These are phyloP conservation scores for Microcebus tavaratra DNA, from an alignment of 2,113 vertebrate genomes.

Conservation along the genomic window DNA sequence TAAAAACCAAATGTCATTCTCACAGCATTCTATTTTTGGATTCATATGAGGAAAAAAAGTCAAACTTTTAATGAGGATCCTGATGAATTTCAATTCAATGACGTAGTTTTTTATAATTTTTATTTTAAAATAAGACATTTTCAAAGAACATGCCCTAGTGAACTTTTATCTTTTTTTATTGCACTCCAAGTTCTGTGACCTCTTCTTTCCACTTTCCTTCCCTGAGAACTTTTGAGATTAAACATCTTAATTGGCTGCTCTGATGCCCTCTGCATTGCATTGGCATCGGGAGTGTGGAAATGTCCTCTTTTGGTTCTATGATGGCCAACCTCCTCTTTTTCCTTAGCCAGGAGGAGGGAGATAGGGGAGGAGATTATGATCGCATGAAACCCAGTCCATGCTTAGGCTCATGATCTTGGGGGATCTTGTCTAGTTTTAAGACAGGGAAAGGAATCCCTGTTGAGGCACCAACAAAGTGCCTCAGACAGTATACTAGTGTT, in stretches of 20 bases:
- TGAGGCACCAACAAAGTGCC: background rate
- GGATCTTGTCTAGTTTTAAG: background rate
- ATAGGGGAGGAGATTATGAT: background rate
- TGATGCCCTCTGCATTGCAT: background rate
- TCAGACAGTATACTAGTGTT: background rate
- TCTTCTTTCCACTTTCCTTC: conserved; percentile 4
- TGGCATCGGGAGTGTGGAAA: background rate
- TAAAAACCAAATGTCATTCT: conserved; percentile 21
- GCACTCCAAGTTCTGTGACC: background rate
- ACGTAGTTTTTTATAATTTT: conserved; percentile 41
- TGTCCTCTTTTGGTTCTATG: background rate
- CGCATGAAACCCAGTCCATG: background rate
- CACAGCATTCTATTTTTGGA: background rate
- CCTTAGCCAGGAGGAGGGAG: background rate
- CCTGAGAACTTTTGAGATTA: conserved; percentile 13
- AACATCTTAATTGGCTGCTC: conserved; percentile 51
- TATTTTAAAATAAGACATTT: conserved; percentile 60
- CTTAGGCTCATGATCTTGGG: background rate
- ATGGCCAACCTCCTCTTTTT: background rate
- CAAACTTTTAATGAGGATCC: conserved; percentile 69
- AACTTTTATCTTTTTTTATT: background rate
- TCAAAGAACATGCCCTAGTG: conserved; percentile 28
- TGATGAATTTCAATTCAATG: conserved; percentile 47
- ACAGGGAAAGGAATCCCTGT: background rate
- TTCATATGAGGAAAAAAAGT: background rate